Evolutionary conservation across 2,888 invertebrate genomes (phyloP).

Genomic region (Zhuqinia jingwanae): DNA sequence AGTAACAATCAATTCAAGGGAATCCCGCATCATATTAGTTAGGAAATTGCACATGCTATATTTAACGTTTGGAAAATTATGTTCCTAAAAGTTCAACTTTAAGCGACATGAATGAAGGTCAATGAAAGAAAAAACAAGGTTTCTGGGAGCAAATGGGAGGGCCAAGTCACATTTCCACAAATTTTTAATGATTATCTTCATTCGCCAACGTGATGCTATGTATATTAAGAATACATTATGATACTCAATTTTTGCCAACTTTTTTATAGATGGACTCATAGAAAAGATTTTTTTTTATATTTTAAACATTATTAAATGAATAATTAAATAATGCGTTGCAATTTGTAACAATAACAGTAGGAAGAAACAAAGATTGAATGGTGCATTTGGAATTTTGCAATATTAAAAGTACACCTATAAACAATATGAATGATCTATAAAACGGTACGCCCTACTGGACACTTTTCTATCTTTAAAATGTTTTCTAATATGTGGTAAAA

Average conservation of each 20-base stretch:
- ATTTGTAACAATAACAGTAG: background rate
- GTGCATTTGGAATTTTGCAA: constrained; percentile 11
- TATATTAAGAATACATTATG: background rate
- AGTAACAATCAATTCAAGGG: too few relatives aligned
- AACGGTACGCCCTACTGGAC: too few relatives aligned
- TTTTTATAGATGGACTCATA: background rate
- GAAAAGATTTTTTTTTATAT: constrained; percentile 4
- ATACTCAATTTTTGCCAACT: constrained; percentile 25
- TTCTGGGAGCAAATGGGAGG: background rate
- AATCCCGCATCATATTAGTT: too few relatives aligned
- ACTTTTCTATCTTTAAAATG: background rate
- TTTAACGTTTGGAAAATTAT: background rate
- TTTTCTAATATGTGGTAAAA: background rate
- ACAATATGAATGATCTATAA: background rate
- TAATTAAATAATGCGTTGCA: background rate
- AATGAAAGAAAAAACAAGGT: background rate
- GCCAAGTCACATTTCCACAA: background rate
- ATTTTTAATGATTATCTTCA: background rate
- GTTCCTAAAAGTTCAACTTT: background rate
- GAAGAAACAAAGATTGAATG: background rate
- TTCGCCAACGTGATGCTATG: background rate
- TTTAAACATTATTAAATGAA: constrained; percentile 2
- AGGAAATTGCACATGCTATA: too few relatives aligned
- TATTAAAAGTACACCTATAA: background rate
- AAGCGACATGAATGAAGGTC: background rate